phyloP scores from a whole-genome alignment of 2,797 vertebrate species.

The Euthynnus affinis region DNA sequence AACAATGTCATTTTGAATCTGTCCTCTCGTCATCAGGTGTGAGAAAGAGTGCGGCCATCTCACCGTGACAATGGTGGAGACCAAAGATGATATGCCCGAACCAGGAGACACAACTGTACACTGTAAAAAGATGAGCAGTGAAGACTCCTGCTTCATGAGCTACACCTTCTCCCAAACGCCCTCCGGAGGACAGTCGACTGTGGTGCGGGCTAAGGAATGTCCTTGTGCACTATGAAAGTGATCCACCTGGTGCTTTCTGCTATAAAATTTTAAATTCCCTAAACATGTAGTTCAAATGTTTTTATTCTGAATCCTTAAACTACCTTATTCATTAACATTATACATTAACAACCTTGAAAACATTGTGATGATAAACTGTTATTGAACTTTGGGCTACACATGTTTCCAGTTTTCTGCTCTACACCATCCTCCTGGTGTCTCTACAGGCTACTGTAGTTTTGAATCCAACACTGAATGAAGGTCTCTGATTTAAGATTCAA shows the following conservation, averaged over 20 bases:
- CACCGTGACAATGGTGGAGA: slow-evolving; percentile 25
- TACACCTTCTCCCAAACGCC: slow-evolving; percentile 7
- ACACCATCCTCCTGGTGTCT: neutral
- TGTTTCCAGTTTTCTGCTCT: neutral
- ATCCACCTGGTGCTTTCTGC: neutral
- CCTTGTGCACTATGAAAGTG: neutral
- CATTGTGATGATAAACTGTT: neutral
- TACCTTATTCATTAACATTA: neutral
- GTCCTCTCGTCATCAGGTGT: slow-evolving; percentile 49
- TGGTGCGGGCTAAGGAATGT: slow-evolving; percentile 34
- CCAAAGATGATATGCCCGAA: neutral
- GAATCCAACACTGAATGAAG: neutral
- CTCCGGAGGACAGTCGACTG: slow-evolving; percentile 7
- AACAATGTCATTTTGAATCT: neutral
- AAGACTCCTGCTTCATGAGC: neutral
- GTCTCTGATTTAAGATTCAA: neutral
- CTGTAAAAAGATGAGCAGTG: slow-evolving; percentile 8
- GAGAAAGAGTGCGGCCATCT: slow-evolving; percentile 43
- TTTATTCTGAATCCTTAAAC: neutral
- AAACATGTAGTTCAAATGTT: neutral
- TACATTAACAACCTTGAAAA: neutral
- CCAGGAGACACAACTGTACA: neutral
- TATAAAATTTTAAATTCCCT: neutral
- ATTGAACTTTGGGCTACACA: neutral
- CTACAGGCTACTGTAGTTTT: neutral